These are phyloP conservation scores for Darevskia mixta DNA, from an alignment of 2,797 vertebrate species.

Conservation along the genomic window DNA sequence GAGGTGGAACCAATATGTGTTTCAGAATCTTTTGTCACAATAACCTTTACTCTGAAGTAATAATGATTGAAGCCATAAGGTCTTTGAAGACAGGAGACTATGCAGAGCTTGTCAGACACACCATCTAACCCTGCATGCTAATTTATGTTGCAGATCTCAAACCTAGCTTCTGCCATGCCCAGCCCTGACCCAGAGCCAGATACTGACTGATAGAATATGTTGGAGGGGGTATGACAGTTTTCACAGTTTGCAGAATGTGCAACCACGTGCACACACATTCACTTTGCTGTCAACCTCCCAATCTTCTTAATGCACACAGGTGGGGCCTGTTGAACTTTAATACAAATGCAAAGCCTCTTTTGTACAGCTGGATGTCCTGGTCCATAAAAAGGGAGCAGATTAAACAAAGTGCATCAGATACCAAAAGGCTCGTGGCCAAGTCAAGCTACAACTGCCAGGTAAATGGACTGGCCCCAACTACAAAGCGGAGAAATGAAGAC, in stretches of 20 bases:
- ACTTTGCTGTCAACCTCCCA: slow-evolving; percentile 20
- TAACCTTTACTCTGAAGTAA: neutral
- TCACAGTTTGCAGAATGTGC: neutral
- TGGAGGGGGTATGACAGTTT: neutral
- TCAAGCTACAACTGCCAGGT: slow-evolving; percentile 16
- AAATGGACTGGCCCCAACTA: neutral
- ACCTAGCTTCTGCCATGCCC: neutral
- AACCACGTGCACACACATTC: slow-evolving; percentile 21
- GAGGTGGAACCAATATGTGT: too few relatives aligned
- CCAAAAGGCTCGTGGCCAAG: slow-evolving; percentile 45
- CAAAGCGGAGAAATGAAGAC: slow-evolving; percentile 10
- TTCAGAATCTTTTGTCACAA: neutral
- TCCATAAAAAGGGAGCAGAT: slow-evolving; percentile 48
- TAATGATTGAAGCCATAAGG: neutral
- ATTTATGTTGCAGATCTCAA: neutral
- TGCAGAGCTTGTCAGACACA: neutral
- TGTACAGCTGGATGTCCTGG: slow-evolving; percentile 14
- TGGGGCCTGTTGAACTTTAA: slow-evolving; percentile 58
- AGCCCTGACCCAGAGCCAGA: neutral
- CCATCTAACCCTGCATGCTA: neutral
- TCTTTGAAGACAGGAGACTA: neutral
- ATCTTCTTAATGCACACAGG: slow-evolving; percentile 26
- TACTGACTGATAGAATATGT: neutral
- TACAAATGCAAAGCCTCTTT: slow-evolving; percentile 40
- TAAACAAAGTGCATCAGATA: slow-evolving; percentile 42